These are phyloP conservation scores for Meteorus sp. DNA, from an alignment of 1,140 invertebrate genomes.

Conservation along the genomic window DNA sequence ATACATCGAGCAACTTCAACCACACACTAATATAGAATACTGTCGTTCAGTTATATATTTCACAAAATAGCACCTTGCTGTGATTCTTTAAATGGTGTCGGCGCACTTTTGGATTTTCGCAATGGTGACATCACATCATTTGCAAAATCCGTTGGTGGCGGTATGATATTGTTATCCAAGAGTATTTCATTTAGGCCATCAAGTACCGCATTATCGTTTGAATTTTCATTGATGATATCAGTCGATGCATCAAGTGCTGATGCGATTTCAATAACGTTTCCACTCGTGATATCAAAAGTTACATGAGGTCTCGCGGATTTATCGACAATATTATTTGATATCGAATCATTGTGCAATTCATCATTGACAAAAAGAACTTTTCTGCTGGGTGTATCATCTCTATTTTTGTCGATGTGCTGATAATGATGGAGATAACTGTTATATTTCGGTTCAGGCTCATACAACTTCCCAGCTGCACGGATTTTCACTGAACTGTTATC, in stretches of 20 bases:
- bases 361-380: background rate
- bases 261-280: too few species aligned
- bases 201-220: too few species aligned
- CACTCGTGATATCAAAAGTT: too few species aligned
- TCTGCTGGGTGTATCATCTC: background rate
- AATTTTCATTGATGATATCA: slow-evolving; percentile 28
- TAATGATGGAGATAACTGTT: slow-evolving; percentile 18
- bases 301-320: background rate
- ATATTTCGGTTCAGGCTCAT: slow-evolving; percentile 38
- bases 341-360: background rate
- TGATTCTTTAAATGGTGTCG: slow-evolving; percentile 47
- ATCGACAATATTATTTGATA: background rate
- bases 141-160: slow-evolving; percentile 37
- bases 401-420: background rate
- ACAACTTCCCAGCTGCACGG: slow-evolving; percentile 44
- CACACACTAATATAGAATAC: background rate
- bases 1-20: background rate
- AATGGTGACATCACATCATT: slow-evolving; percentile 48
- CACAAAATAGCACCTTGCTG: slow-evolving; percentile 40
- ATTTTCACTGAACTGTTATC: slow-evolving; percentile 47
- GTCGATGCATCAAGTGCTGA: background rate
- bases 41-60: background rate
- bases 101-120: slow-evolving; percentile 56
- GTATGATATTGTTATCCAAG: slow-evolving; percentile 36
- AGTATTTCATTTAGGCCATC: slow-evolving; percentile 32